phyloP scores from a whole-genome alignment of 2,888 invertebrate species.

The Nephrotoma flavescens region DNA sequence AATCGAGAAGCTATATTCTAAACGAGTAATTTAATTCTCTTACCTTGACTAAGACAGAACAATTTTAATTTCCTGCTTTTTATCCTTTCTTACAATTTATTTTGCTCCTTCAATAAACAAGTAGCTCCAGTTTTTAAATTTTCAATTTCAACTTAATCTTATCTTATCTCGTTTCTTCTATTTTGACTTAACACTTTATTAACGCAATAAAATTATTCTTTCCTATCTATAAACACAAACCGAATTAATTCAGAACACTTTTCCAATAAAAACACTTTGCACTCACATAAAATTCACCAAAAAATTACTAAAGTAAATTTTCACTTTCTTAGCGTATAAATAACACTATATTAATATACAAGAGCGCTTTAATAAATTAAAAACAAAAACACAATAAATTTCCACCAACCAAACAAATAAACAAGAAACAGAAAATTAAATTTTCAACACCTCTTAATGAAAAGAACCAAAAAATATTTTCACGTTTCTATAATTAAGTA shows the following conservation, averaged over 20 bases:
- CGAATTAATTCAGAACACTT: too few species aligned
- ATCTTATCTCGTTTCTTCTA: neutral
- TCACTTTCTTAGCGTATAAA: neutral
- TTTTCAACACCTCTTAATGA: neutral
- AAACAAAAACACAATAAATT: neutral
- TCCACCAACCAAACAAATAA: neutral
- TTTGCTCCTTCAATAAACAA: neutral
- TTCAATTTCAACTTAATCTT: neutral
- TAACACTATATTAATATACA: neutral
- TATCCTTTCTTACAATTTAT: neutral
- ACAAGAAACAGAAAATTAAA: neutral
- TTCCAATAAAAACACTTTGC: neutral
- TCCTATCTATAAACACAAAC: too few species aligned
- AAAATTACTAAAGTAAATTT: neutral
- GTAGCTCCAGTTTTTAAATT: neutral
- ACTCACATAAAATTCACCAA: neutral
- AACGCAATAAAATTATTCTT: neutral
- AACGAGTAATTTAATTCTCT: neutral
- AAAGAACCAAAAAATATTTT: neutral
- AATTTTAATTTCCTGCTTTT: neutral
- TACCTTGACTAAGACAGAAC: neutral
- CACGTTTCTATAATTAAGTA: neutral
- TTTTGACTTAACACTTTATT: neutral
- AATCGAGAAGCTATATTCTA: neutral
- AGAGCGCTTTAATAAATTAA: neutral